Percentiles rank a stretch among this genome's conserved stretches.
These are phyloP conservation scores for Mus spretus DNA, from an alignment of 2,797 vertebrate genomes.

Conservation along the genomic window DNA sequence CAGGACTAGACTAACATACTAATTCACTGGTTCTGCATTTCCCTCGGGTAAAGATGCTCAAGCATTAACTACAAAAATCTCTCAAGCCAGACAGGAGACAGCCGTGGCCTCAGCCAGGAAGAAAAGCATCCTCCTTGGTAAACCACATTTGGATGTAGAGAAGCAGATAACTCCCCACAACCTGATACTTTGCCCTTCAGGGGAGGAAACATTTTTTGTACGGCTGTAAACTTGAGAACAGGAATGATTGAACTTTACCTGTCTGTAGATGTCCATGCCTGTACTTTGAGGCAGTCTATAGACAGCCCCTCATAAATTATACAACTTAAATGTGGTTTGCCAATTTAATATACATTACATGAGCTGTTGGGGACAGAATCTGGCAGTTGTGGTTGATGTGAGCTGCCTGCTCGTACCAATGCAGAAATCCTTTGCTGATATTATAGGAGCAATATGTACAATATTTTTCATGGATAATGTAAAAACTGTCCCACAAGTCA, in stretches of 20 bases:
- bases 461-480: not conserved
- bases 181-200: not conserved
- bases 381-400: not conserved
- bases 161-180: not conserved
- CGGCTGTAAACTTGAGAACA: not conserved
- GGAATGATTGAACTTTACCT: not conserved
- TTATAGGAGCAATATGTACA: not conserved
- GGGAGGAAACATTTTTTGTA: not conserved
- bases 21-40: not conserved
- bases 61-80: not conserved
- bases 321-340: not conserved
- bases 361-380: not conserved
- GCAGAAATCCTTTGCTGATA: not conserved
- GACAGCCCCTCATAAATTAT: not conserved
- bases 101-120: not conserved
- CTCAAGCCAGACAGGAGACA: not conserved
- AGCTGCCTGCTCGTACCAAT: not conserved
- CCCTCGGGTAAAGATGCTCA: not conserved
- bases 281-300: not conserved
- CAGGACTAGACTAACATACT: not conserved
- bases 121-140: not conserved
- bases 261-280: not conserved
- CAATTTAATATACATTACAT: not conserved
- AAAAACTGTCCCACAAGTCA: not conserved
- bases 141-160: not conserved